Evolutionary conservation across 1,140 invertebrate genomes (phyloP).

Genomic region (Radopholus similis): DNA sequence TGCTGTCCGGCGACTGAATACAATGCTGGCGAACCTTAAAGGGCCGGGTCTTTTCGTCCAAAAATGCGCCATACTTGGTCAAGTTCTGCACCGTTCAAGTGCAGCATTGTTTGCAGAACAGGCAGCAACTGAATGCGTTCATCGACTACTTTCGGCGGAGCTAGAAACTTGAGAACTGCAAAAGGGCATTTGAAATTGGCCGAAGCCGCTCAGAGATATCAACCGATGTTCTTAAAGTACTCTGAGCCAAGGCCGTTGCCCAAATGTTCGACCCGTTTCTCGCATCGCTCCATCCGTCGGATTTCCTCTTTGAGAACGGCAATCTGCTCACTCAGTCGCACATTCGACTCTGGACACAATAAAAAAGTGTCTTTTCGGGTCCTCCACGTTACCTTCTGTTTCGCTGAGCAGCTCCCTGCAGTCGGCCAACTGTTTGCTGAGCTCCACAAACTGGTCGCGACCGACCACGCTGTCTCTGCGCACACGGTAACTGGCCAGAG

Average conservation of each 20-base stretch:
- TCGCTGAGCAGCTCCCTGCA: constrained; percentile 32
- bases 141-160: constrained; percentile 35
- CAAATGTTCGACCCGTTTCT: constrained; percentile 32
- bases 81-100: constrained; percentile 15
- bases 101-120: constrained; percentile 33
- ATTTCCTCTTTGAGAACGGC: constrained; percentile 37
- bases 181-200: neutral
- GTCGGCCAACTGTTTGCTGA: constrained; percentile 27
- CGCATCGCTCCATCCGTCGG: constrained; percentile 29
- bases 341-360: constrained; percentile 22
- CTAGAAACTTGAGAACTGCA: constrained; percentile 35
- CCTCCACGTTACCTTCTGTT: constrained; percentile 14
- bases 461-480: neutral
- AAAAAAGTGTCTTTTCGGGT: too few relatives aligned
- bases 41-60: too few relatives aligned
- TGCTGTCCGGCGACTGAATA: too few relatives aligned
- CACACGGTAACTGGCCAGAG: neutral
- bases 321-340: constrained; percentile 27
- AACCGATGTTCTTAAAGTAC: constrained; percentile 36
- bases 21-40: too few relatives aligned
- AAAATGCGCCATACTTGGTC: constrained; percentile 9
- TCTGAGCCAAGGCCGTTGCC: constrained; percentile 22
- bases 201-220: neutral
- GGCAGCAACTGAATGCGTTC: constrained; percentile 28
- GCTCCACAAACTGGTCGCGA: neutral